A percentile compares a stretch with the other conserved stretches of the same genome.
These are phyloP conservation scores for Indicator maculatus DNA, from an alignment of 2,113 vertebrate species.

Conservation along the genomic window DNA sequence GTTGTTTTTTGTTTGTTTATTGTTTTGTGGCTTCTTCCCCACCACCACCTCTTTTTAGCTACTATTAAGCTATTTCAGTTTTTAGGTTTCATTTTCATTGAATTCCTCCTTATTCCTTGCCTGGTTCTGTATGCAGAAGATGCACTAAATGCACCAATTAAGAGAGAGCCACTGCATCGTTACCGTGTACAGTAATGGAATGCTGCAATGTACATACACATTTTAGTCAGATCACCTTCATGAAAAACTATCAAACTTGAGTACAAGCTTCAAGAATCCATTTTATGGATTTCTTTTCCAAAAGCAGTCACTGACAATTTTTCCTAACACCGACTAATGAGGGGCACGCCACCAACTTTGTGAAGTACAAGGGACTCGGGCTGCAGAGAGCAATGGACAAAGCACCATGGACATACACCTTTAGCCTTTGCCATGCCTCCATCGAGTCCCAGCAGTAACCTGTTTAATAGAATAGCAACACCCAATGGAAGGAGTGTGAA, in stretches of 20 bases:
- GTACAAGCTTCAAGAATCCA: background rate
- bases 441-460: slow-evolving; percentile 19
- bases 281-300: background rate
- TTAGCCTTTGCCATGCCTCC: background rate
- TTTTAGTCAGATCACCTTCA: slow-evolving; percentile 39
- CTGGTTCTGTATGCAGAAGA: slow-evolving; percentile 28
- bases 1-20: background rate
- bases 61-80: background rate
- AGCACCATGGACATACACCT: background rate
- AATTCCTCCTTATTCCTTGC: slow-evolving; percentile 1
- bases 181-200: slow-evolving; percentile 4
- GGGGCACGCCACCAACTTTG: background rate
- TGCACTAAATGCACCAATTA: slow-evolving; percentile 37
- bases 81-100: slow-evolving; percentile 13
- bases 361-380: background rate
- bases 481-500: slow-evolving; percentile 74
- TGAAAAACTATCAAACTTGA: slow-evolving; percentile 1
- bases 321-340: background rate
- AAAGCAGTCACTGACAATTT: background rate
- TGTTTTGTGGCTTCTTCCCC: background rate
- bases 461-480: slow-evolving; percentile 76
- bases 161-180: slow-evolving; percentile 30
- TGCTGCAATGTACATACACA: background rate
- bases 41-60: fast-evolving
- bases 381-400: background rate